A percentile compares a stretch with the other conserved stretches of the same genome.
Conservation (phyloP, 2,797 vertebrate species). For the Gouania willdenowi region DNA sequence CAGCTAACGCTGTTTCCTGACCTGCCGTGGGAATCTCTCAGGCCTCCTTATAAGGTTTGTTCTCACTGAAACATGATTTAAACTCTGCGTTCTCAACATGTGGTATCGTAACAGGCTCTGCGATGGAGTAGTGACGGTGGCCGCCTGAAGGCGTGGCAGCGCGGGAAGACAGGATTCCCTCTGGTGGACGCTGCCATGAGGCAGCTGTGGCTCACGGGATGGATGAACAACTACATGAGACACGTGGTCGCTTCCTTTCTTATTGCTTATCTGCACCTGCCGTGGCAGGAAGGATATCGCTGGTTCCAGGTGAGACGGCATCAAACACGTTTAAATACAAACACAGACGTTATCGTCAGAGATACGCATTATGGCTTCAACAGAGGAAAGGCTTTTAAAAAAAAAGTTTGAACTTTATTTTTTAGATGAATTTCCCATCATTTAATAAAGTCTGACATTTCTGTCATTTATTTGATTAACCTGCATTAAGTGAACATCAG, state of each 20-base stretch:
- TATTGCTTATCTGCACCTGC: slow-evolving; percentile 70
- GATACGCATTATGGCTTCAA: no score
- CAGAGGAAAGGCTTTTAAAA: no score
- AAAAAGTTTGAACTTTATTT: no score
- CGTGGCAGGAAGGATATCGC: slow-evolving; percentile 76
- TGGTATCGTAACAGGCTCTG: slow-evolving; percentile 51
- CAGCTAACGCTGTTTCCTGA: slow-evolving; percentile 72
- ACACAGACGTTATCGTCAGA: no score
- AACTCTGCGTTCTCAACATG: neutral
- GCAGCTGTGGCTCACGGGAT: slow-evolving; percentile 74
- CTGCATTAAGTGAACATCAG: no score
- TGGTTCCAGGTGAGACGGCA: slow-evolving; percentile 73
- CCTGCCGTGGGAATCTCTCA: slow-evolving; percentile 73
- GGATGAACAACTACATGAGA: slow-evolving; percentile 79
- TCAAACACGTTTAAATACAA: no score
- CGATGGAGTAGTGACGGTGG: slow-evolving; percentile 55
- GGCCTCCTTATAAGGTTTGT: slow-evolving; percentile 77
- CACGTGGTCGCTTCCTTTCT: slow-evolving; percentile 76
- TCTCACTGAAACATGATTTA: neutral
- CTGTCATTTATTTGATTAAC: no score
- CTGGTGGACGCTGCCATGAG: slow-evolving; percentile 76
- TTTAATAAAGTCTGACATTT: no score
- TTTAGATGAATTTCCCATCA: no score
- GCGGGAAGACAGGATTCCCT: slow-evolving; percentile 66
- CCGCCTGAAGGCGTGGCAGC: slow-evolving; percentile 72